Base-by-base conservation (phyloP, 2,797 vertebrate genomes). In the Gadopsis marmoratus region DNA sequence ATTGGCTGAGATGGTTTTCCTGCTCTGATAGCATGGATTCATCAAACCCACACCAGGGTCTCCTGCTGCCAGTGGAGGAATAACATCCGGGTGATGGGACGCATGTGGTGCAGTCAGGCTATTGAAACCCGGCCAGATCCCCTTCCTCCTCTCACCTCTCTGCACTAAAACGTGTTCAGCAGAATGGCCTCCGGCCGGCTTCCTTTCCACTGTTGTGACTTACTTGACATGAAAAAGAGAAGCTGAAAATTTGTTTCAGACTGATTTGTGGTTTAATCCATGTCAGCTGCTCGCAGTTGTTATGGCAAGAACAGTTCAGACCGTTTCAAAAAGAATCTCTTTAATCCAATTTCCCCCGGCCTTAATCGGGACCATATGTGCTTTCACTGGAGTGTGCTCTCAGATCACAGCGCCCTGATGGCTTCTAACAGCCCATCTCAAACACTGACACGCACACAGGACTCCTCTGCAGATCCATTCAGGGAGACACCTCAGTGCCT, bases 251-350 rank as follows among this genome's bases (percentile, higher is more conserved):
- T 92, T 81, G 88, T 92, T 94, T 93, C 88, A 86, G 87, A 62
- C 90, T 91, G 90, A 89, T 92, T 94, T 93, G 94, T 85, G 95
- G 90, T 88, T 79, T 88, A 88, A 71, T 91, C 88, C 84, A 83
- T 93, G 88, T 93, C 91, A 91, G 86, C 90, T 87, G 86, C 87
- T 93, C 75, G 26, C 79, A 78, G 92, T 92, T 91, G 90, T 69
- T 85, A 85, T 85, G 89, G 85, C 88, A 82, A 56, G 51, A 82
- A 81, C 83, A 75, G 89, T 88, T 81, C 85, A 71, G 78, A 76
- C 71, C 35, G 70, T 88, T 93, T 94, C 78, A 84, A 92, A 80
- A 81, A 5, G 86, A 85, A n/a, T 88, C 81, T 89, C 83, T 87
- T 89, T 92, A 90, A 92, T 93, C 80, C 91, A 82, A 91, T 93